Conservation (phyloP, 1,140 invertebrate genomes). For the Gryon sp. region DNA sequence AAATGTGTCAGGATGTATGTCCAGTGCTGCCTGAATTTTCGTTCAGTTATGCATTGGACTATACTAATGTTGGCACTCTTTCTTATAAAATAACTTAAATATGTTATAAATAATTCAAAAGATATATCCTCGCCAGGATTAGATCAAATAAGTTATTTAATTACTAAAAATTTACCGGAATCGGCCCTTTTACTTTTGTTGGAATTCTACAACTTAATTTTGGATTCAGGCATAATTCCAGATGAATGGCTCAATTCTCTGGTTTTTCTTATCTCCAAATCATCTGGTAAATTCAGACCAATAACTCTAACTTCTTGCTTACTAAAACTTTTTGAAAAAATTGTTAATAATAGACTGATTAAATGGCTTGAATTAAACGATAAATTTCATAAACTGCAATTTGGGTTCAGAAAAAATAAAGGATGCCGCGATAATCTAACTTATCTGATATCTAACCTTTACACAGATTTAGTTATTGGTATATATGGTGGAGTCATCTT, state of each 20-base stretch:
- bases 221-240: not conserved
- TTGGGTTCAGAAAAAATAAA: slow-evolving; percentile 1
- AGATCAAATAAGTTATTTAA: not conserved
- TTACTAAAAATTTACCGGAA: not conserved
- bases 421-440: no score
- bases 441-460: no score
- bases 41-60: not conserved
- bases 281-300: not conserved
- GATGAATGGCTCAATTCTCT: not conserved
- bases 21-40: not conserved
- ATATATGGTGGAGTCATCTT: not conserved
- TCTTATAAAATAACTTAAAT: not conserved
- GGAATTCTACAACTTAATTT: not conserved
- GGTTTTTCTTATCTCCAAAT: not conserved
- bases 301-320: not conserved
- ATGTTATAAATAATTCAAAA: not conserved
- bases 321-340: slow-evolving; percentile 3
- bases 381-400: not conserved
- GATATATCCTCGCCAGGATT: not conserved
- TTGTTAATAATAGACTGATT: not conserved
- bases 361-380: not conserved
- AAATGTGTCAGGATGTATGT: no score
- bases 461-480: no score
- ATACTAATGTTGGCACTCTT: not conserved
- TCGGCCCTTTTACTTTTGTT: not conserved